Evolutionary conservation across 2,113 vertebrate species (phyloP).

Genomic region (Lophochroa leadbeateri): DNA sequence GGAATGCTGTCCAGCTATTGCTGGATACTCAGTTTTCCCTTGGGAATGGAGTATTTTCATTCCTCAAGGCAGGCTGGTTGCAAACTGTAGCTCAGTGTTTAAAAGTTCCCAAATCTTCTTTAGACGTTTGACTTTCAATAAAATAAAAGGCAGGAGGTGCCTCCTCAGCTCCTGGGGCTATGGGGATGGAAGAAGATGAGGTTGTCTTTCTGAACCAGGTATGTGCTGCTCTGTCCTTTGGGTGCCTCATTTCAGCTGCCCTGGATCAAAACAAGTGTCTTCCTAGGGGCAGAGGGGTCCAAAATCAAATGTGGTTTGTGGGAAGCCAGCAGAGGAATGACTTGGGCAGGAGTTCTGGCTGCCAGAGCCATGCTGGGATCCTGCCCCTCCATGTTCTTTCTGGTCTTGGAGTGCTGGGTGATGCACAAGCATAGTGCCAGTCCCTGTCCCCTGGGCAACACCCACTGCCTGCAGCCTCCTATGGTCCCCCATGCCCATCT

Average conservation of each 20-base stretch:
- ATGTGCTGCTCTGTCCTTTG: accelerated
- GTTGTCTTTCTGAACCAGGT: not conserved
- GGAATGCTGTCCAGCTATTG: not conserved
- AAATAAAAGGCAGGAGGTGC: not conserved
- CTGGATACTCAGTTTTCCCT: not conserved
- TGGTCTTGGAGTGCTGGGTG: not conserved
- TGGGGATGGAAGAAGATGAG: not conserved
- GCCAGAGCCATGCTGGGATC: not conserved
- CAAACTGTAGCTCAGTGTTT: not conserved
- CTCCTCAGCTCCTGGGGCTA: not conserved
- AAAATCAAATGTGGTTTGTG: not conserved
- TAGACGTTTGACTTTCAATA: not conserved
- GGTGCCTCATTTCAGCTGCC: not conserved
- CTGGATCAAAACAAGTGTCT: not conserved
- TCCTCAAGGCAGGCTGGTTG: not conserved
- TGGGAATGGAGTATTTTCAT: not conserved
- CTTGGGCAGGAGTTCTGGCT: not conserved
- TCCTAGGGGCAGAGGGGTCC: not conserved
- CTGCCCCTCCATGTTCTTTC: not conserved
- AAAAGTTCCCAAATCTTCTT: not conserved
- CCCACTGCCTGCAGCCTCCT: accelerated
- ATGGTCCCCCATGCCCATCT: not conserved
- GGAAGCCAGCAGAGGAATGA: not conserved
- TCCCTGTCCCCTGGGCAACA: not conserved
- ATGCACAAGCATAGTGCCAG: accelerated